These are phyloP conservation scores for Caenorhabditis sp. DNA, from an alignment of 2,888 invertebrate genomes.

Conservation along the genomic window DNA sequence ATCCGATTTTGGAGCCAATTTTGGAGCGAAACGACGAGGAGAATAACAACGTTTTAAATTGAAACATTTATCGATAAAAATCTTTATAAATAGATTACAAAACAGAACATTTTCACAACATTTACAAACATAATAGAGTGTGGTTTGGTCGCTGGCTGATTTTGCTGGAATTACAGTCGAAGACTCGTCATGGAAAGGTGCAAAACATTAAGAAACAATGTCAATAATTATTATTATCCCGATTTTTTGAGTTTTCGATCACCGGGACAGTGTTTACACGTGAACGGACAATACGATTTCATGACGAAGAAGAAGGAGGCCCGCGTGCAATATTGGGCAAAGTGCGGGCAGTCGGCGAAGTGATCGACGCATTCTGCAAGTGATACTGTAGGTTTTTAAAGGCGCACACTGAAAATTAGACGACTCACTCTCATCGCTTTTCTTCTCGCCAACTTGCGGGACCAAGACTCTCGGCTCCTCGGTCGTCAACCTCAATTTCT, in stretches of 20 bases:
- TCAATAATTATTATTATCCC: conserved; percentile 1
- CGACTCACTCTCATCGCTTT: conserved; percentile 40
- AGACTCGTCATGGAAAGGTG: conserved; percentile 41
- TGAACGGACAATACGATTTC: conserved; percentile 78
- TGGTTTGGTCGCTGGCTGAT: conserved; percentile 3
- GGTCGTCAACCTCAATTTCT: conserved; percentile 22
- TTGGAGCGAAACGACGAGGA: not conserved
- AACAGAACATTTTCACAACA: not conserved
- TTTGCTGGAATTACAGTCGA: conserved; percentile 17
- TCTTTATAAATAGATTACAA: not conserved
- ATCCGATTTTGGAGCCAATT: conserved; percentile 1
- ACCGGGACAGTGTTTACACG: conserved; percentile 71
- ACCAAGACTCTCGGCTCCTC: conserved; percentile 18
- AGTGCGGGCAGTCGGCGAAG: conserved; percentile 78
- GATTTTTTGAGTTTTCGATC: conserved; percentile 29
- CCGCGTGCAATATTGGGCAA: conserved; percentile 76
- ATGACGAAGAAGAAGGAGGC: conserved; percentile 78
- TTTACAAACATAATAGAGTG: not conserved
- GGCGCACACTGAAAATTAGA: no score
- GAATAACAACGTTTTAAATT: not conserved
- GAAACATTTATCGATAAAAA: not conserved
- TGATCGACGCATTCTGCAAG: conserved; percentile 76
- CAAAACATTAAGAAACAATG: not conserved
- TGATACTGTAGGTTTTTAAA: no score
- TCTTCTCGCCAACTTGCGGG: conserved; percentile 28